Conservation (phyloP, 2,113 vertebrate species). For the Butorides virescens region DNA sequence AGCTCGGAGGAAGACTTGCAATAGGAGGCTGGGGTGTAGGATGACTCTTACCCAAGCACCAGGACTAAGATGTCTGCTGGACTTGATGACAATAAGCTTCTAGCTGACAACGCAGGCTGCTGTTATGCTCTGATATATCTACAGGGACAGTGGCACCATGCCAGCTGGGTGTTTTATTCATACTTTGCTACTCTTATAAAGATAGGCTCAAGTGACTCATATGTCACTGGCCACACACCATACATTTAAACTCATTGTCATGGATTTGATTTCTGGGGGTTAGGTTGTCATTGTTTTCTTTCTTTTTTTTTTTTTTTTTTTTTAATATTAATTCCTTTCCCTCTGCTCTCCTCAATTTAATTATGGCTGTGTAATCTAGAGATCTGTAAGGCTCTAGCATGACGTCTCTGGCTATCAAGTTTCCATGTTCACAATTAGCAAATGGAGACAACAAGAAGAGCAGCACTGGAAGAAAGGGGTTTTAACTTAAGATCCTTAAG, state of each 20-base stretch:
- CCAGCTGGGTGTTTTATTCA: conserved; percentile 17
- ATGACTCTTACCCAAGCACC: neutral
- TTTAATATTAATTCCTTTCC: neutral
- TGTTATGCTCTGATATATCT: neutral
- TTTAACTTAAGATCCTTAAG: conserved; percentile 33
- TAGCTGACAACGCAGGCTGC: neutral
- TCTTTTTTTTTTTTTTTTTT: neutral
- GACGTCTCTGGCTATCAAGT: conserved; percentile 38
- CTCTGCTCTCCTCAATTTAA: conserved; percentile 47
- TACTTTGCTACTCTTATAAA: conserved; percentile 10
- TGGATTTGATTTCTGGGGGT: conserved; percentile 1
- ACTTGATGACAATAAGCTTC: neutral
- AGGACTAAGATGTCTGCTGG: neutral
- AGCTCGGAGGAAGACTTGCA: neutral
- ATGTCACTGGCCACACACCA: conserved; percentile 47
- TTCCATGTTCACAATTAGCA: conserved; percentile 60
- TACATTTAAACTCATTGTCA: conserved; percentile 32
- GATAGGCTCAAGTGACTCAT: conserved; percentile 46
- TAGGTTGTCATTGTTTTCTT: neutral
- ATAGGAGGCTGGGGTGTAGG: neutral
- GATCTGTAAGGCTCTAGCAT: conserved; percentile 40
- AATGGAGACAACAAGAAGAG: conserved; percentile 28
- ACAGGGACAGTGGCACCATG: neutral
- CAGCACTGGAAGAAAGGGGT: neutral
- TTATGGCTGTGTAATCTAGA: conserved; percentile 42